A percentile compares a stretch with the other conserved stretches of the same genome.
These are phyloP conservation scores for Phocoena phocoena DNA, from an alignment of 2,113 vertebrate species.

Conservation along the genomic window DNA sequence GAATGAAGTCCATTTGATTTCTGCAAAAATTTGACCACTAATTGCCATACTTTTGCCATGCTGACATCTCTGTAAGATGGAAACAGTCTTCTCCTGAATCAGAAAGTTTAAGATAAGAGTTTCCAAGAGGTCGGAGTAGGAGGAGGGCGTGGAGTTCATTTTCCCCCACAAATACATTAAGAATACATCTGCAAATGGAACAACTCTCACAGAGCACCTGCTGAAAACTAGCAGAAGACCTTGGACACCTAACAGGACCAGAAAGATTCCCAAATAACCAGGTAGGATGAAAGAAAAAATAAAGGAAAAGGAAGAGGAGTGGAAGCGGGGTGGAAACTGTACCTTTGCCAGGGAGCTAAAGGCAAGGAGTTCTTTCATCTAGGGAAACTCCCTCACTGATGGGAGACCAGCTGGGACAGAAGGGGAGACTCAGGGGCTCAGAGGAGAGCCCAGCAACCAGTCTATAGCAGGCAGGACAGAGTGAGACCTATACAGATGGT, in stretches of 20 bases:
- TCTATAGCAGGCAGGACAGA: too few relatives aligned
- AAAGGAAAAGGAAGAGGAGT: background rate
- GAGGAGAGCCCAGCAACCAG: too few relatives aligned
- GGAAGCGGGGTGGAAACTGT: background rate
- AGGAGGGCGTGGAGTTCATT: background rate
- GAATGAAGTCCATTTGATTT: background rate
- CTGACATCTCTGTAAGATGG: background rate
- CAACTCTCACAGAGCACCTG: background rate
- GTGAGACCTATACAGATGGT: too few relatives aligned
- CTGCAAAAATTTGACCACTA: background rate
- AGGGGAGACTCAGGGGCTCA: too few relatives aligned
- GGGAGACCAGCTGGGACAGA: too few relatives aligned
- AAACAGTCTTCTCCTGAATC: background rate
- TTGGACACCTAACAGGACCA: background rate
- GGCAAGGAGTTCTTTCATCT: too few relatives aligned
- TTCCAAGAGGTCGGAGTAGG: background rate
- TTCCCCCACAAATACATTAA: background rate
- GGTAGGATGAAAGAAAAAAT: background rate
- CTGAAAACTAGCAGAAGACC: background rate
- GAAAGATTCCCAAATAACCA: background rate
- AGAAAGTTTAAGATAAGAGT: background rate
- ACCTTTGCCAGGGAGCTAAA: background rate
- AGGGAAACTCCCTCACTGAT: too few relatives aligned
- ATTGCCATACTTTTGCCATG: background rate
- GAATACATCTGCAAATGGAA: background rate